Percentiles rank a stretch among this genome's conserved stretches.
Evolutionary conservation across 2,888 invertebrate species (phyloP).

Genomic region (Agrotis puta): DNA sequence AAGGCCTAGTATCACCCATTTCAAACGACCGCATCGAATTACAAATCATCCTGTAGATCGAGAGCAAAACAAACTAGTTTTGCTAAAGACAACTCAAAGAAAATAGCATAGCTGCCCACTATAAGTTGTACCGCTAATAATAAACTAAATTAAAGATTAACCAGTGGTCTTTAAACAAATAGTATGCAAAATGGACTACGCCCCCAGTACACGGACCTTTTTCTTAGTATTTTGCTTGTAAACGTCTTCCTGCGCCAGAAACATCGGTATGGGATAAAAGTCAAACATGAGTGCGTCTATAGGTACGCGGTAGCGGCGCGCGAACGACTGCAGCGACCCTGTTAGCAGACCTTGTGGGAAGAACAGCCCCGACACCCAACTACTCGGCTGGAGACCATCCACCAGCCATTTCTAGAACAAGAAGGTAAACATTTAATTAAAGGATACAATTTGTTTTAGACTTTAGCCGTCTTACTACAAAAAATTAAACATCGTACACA

Average conservation of each 20-base stretch:
- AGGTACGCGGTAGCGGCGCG: conserved; percentile 95
- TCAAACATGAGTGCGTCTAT: conserved; percentile 96
- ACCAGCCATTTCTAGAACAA: conserved; percentile 92
- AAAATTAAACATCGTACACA: no score
- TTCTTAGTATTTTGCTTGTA: conserved; percentile 82
- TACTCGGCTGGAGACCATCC: conserved; percentile 94
- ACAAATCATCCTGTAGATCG: no score
- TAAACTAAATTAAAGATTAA: not conserved
- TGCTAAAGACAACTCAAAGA: no score
- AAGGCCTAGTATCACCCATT: no score
- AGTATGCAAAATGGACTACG: not conserved
- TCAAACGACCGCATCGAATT: no score
- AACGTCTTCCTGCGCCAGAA: conserved; percentile 93
- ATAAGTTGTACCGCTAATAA: not conserved
- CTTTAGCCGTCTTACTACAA: no score
- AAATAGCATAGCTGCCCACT: not conserved
- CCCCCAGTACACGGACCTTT: conserved; percentile 67
- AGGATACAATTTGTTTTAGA: no score
- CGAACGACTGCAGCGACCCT: conserved; percentile 96
- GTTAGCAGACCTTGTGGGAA: conserved; percentile 98
- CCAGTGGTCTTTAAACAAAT: not conserved
- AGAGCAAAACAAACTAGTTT: no score
- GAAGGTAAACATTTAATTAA: not conserved
- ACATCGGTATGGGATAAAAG: conserved; percentile 92
- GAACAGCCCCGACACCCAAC: conserved; percentile 98